Evolutionary conservation across 2,888 invertebrate species (phyloP), one percentile per base, ranked within the genome.

Genomic region (Eilema caniola): DNA sequence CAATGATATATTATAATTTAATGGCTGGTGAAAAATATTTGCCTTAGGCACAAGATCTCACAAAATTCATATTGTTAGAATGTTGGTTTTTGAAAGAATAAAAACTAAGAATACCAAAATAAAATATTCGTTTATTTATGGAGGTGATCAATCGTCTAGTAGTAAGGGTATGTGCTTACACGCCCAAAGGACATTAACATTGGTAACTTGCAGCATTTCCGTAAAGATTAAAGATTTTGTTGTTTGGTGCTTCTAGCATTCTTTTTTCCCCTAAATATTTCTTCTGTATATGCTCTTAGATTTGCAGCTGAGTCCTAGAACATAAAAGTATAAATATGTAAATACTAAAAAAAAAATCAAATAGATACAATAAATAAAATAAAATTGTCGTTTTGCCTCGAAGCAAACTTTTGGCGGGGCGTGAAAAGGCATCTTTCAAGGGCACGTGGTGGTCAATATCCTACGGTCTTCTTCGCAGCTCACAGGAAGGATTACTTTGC

Each of bases 301-400:
- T 95, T 95, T 28, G 91, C 89, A 76, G 88, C 88, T 8, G 95
- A 90, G 84, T 95, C 95, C 95, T 95, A 86, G 78, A 89, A 90
- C 71, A 65, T 70, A 77, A 81, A 74, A 53, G 20, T 53, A 53
- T 53, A 10, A 53, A 47, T 20, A 41, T 41, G 16, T 41, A 4
- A 4, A 8, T 47, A 47, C 20, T 20, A n/a, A n/a, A n/a, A n/a
- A n/a, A n/a, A 20, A 20, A 20, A 20, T 47, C 5, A 47, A 47
- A 47, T 47, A 5, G 20, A 47, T 20, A 47, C 5, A 5, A 16
- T 41, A 16, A 41, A 16, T 56, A 56, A 1, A 8, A 56, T 8
- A 1, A 56, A 8, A 56, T 56, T 4, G 28, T 3, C 28, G 5
- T 28, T 28, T 28, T 28, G 5, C 5, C 28, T 28, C 28, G 28